Conservation (phyloP, 2,113 vertebrate species). For the Nannobrachium achirus region DNA sequence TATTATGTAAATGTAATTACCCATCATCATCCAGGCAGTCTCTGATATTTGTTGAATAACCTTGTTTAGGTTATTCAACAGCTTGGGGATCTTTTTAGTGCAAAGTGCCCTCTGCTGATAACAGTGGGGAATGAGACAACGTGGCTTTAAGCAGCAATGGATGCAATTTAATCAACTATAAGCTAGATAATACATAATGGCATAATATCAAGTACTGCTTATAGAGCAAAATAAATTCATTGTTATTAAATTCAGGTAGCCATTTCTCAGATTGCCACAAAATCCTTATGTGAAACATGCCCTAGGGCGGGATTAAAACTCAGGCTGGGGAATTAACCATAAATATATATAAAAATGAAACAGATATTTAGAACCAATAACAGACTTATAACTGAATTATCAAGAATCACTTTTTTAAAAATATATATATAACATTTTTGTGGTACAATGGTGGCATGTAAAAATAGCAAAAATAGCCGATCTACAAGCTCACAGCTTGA, state of each 20-base stretch:
- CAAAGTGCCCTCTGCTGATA: constrained; percentile 57
- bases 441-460: too few species aligned
- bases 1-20: neutral
- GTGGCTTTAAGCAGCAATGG: neutral
- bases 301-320: too few species aligned
- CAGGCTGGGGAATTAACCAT: too few species aligned
- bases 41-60: neutral
- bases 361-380: too few species aligned
- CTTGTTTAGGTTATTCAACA: neutral
- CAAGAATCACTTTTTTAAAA: too few species aligned
- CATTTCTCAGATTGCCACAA: constrained; percentile 14
- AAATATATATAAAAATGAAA: too few species aligned
- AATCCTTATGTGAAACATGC: too few species aligned
- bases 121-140: constrained; percentile 1
- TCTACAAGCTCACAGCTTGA: too few species aligned
- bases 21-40: neutral
- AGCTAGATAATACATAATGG: constrained; percentile 29
- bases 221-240: constrained; percentile 7
- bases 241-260: neutral
- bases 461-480: too few species aligned
- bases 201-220: constrained; percentile 15
- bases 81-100: constrained; percentile 20
- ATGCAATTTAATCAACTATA: constrained; percentile 55
- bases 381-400: too few species aligned
- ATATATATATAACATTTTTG: too few species aligned